Conservation (phyloP, 1,140 invertebrate genomes). For the Rhagoletis zephyria region DNA sequence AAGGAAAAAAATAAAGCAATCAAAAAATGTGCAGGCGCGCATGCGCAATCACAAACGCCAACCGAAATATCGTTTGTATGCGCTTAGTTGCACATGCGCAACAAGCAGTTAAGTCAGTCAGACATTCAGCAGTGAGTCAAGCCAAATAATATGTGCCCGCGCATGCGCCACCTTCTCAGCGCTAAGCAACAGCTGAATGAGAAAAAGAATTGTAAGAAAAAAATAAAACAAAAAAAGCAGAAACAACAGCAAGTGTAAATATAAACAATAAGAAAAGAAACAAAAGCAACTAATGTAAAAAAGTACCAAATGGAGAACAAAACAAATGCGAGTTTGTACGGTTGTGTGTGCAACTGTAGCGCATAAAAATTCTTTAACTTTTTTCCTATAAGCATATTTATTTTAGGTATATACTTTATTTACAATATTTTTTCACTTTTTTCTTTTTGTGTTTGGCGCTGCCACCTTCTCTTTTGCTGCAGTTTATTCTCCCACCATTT, state of each 20-base stretch:
- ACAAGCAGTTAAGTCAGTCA: not conserved
- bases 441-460: constrained; percentile 6
- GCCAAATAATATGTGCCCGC: constrained; percentile 29
- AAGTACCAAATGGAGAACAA: not conserved
- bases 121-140: constrained; percentile 42
- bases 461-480: constrained; percentile 16
- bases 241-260: constrained; percentile 47
- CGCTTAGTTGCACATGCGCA: not conserved
- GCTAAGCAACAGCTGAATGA: not conserved
- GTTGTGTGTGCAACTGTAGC: not conserved
- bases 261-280: constrained; percentile 6
- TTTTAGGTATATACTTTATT: constrained; percentile 4
- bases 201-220: not conserved
- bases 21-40: not conserved
- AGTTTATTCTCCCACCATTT: not conserved
- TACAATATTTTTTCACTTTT: not conserved
- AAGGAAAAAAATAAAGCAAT: not conserved
- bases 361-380: constrained; percentile 41
- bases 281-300: not conserved
- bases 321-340: not conserved
- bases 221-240: not conserved
- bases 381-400: constrained; percentile 9
- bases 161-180: constrained; percentile 19
- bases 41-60: constrained; percentile 18
- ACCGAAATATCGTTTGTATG: not conserved